Evolutionary conservation across 2,113 vertebrate genomes (phyloP), one percentile per base, ranked within the genome.

Genomic region (Gymnarchus niloticus): DNA sequence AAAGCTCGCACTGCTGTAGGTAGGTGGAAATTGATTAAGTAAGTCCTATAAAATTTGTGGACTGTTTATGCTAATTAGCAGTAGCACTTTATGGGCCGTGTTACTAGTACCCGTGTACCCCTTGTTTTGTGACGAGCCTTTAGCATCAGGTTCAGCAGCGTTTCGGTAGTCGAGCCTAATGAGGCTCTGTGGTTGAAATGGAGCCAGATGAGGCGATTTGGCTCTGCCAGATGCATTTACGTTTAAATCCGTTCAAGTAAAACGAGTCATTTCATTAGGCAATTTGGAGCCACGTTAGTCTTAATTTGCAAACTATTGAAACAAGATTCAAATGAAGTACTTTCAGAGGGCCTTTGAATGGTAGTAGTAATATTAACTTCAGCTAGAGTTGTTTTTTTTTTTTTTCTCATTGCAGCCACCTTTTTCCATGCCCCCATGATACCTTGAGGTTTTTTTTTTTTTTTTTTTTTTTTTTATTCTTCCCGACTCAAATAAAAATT

Each of bases 1-100:
- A 73, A 41, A n/a, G 10, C 10, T 1, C 49, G 33, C 41, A 5
- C 14, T 19, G 6, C 61, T 17, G 33, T 41, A 2, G n/a, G 21
- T n/a, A 57, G 2, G 59, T 65, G 14, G 14, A 28, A 12, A 82
- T 56, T 25, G 77, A 81, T 51, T 81, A 91, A 87, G 86, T 89
- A 92, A 91, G 88, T 88, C 52, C 90, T 90, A 90, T 93, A 91
- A 94, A 94, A 91, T 89, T 87, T 82, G 81, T 56, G 89, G 90
- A 88, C 91, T 91, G 89, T 89, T 88, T 87, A 91, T 91, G 89
- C 93, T 94, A 95, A 95, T 95, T 95, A 93, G 93, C 93, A 94
- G 92, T 89, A 46, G 87, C 57, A 90, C 88, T 94, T 94, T 94
- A 95, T 93, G 92, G 91, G 83, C 91, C 90, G 87, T 93, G 92